phyloP scores from a whole-genome alignment of 2,888 invertebrate species.

The Andrena bicolor region DNA sequence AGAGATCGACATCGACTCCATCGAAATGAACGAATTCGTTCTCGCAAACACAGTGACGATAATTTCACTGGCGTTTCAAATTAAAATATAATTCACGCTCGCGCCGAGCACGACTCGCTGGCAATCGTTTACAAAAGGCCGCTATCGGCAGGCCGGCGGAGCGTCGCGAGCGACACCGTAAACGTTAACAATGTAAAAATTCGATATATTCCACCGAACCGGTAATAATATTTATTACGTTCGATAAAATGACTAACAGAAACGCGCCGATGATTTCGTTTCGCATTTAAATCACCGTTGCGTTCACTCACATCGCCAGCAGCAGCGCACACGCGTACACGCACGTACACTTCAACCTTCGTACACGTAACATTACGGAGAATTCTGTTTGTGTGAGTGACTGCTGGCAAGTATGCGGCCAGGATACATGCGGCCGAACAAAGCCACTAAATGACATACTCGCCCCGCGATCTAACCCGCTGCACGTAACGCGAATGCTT shows the following conservation, averaged over 20 bases:
- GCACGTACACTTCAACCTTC: background rate
- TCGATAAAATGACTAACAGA: background rate
- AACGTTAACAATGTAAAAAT: conserved; percentile 2
- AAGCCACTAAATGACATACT: conserved; percentile 72
- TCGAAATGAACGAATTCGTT: background rate
- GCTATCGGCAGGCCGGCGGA: background rate
- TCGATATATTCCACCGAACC: background rate
- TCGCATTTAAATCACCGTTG: conserved; percentile 4
- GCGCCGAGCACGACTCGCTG: background rate
- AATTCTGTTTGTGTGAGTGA: conserved; percentile 34
- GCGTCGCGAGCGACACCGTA: background rate
- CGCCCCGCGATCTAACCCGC: conserved; percentile 56
- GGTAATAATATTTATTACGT: background rate
- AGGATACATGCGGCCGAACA: conserved; percentile 61
- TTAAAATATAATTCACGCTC: conserved; percentile 8
- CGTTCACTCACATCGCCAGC: background rate
- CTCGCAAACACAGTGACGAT: background rate
- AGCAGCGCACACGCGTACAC: background rate
- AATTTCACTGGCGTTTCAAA: background rate
- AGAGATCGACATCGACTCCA: background rate
- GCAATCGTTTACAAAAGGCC: background rate
- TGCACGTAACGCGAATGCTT: conserved; percentile 42
- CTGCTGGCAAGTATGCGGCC: conserved; percentile 21
- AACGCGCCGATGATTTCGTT: background rate
- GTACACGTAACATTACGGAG: conserved; percentile 17